phyloP scores from a whole-genome alignment of 2,888 invertebrate genomes.

The Iphiclides podalirius region DNA sequence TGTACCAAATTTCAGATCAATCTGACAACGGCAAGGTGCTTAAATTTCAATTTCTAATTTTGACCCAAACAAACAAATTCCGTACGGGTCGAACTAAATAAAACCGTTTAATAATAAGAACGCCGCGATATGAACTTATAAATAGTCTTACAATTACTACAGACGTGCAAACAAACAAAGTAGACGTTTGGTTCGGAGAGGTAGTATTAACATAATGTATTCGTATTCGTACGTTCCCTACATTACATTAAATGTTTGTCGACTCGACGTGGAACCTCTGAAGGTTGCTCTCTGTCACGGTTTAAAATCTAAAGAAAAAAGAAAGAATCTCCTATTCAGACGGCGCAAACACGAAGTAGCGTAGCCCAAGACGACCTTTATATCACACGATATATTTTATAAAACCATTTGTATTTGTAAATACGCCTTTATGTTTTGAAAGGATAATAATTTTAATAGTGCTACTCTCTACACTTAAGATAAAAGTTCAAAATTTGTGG shows the following conservation, averaged over 20 bases:
- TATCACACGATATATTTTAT: constrained; percentile 28
- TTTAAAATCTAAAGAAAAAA: constrained; percentile 35
- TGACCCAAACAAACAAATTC: no score
- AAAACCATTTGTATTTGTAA: no score
- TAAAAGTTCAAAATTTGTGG: no score
- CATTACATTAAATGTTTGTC: constrained; percentile 40
- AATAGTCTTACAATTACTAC: background rate
- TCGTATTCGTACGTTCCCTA: constrained; percentile 31
- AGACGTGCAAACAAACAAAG: constrained; percentile 23
- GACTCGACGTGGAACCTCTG: constrained; percentile 38
- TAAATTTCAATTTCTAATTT: no score
- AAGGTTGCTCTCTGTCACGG: constrained; percentile 38
- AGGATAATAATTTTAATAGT: no score
- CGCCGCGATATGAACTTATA: background rate
- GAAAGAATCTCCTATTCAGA: constrained; percentile 37
- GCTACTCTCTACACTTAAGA: no score
- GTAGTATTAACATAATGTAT: constrained; percentile 47
- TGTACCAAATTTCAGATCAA: no score
- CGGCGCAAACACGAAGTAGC: constrained; percentile 37
- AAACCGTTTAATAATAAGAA: no score
- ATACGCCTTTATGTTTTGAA: no score
- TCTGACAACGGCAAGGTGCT: no score
- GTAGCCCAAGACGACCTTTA: constrained; percentile 32
- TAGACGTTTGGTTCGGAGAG: constrained; percentile 6
- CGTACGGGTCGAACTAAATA: no score